These are phyloP conservation scores for Sebastes matsubarae DNA, from an alignment of 2,797 vertebrate genomes.

Conservation along the genomic window DNA sequence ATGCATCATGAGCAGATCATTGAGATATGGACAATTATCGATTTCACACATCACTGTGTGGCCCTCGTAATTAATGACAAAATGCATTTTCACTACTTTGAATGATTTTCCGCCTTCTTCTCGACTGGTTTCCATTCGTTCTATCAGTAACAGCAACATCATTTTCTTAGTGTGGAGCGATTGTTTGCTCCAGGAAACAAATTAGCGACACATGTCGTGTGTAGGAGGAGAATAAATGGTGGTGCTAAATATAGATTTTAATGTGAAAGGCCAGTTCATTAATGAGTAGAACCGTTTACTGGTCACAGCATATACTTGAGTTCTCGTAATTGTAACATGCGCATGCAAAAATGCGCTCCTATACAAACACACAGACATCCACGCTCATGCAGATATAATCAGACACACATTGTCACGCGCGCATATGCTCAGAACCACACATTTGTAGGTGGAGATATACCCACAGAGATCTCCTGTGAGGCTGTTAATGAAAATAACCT, in stretches of 20 bases:
- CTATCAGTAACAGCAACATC: neutral
- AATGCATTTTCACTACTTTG: neutral
- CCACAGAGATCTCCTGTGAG: neutral
- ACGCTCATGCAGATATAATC: neutral
- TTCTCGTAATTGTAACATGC: neutral
- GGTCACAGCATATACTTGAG: neutral
- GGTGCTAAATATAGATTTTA: neutral
- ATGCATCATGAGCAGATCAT: neutral
- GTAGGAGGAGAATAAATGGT: neutral
- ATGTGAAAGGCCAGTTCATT: neutral
- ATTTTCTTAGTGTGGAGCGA: neutral
- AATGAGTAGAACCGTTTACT: neutral
- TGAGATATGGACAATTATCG: neutral
- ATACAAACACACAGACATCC: neutral
- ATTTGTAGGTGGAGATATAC: neutral
- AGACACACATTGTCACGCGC: neutral
- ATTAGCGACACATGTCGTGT: neutral
- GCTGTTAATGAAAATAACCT: neutral
- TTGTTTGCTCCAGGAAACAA: constrained; percentile 10
- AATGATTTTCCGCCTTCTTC: constrained; percentile 21
- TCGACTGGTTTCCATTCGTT: constrained; percentile 33
- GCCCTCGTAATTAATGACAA: constrained; percentile 20
- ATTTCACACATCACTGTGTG: constrained; percentile 6
- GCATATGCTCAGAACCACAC: neutral
- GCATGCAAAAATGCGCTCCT: neutral